These are phyloP conservation scores for Dimorphilus gyrociliatus DNA, from an alignment of 2,888 invertebrate species.

Conservation along the genomic window DNA sequence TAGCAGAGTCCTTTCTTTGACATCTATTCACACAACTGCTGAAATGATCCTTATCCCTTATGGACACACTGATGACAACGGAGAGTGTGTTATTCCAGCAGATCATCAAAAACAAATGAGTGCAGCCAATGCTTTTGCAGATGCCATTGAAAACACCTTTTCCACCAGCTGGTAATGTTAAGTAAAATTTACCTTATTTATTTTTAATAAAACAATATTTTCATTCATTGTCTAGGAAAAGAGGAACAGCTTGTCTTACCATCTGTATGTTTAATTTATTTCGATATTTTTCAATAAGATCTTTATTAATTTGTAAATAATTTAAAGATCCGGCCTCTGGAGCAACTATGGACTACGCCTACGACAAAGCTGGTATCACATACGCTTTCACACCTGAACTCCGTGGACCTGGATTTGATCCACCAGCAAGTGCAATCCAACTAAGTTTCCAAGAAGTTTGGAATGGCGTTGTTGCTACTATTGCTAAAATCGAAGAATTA, in stretches of 20 bases:
- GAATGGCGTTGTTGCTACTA: constrained; percentile 7
- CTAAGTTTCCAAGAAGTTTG: constrained; percentile 7
- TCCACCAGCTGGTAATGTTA: constrained; percentile 6
- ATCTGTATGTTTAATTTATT: constrained; percentile 10
- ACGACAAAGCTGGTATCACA: constrained; percentile 6
- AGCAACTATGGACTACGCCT: constrained; percentile 6
- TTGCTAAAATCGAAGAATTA: constrained; percentile 5
- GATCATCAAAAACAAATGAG: constrained; percentile 8
- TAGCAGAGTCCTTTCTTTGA: too few species aligned
- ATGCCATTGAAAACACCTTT: constrained; percentile 6
- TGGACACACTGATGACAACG: constrained; percentile 5
- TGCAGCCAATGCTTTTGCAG: constrained; percentile 6
- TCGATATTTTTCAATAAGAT: too few species aligned
- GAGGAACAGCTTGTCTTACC: constrained; percentile 8
- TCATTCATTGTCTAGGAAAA: constrained; percentile 4
- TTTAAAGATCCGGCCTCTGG: constrained; percentile 8
- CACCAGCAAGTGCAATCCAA: constrained; percentile 4
- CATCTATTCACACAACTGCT: constrained; percentile 1
- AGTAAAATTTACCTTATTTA: too few species aligned
- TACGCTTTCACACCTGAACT: constrained; percentile 8
- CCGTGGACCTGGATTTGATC: constrained; percentile 6
- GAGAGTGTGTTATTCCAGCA: constrained; percentile 5
- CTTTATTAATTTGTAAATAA: too few species aligned
- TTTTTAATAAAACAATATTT: too few species aligned
- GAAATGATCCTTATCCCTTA: constrained; percentile 3